phyloP scores from a whole-genome alignment of 2,888 invertebrate genomes.

The Helobdella robusta region DNA sequence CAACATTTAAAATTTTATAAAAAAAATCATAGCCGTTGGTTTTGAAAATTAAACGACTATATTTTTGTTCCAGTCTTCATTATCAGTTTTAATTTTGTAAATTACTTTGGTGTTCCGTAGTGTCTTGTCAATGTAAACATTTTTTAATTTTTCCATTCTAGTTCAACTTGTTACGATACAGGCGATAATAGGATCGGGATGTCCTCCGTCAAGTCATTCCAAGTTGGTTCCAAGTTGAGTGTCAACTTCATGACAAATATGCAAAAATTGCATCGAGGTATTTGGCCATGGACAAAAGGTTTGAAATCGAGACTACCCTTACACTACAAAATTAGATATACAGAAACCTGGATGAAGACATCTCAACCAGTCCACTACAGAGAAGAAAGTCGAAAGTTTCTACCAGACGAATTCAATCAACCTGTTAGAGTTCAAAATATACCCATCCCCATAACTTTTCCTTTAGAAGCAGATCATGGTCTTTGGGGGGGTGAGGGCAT shows the following conservation, averaged over 20 bases:
- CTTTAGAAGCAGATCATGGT: constrained; percentile 70
- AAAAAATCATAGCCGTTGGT: too few species aligned
- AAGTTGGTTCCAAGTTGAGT: too few species aligned
- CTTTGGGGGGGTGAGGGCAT: constrained; percentile 95
- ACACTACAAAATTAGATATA: constrained; percentile 46
- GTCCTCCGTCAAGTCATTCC: too few species aligned
- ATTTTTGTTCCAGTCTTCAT: too few species aligned
- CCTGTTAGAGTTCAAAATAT: constrained; percentile 38
- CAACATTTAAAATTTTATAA: too few species aligned
- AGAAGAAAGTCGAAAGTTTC: constrained; percentile 39
- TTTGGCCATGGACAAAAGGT: constrained; percentile 41
- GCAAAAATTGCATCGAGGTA: constrained; percentile 32
- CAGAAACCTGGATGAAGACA: constrained; percentile 40
- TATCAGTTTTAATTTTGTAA: too few species aligned
- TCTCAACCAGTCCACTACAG: constrained; percentile 49
- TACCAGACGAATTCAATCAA: constrained; percentile 29
- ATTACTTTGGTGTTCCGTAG: too few species aligned
- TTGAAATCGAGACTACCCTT: constrained; percentile 43
- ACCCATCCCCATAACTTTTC: constrained; percentile 63
- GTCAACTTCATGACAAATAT: constrained; percentile 29
- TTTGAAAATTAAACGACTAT: too few species aligned
- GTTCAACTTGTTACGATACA: too few species aligned
- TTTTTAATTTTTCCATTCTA: too few species aligned
- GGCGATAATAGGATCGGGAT: too few species aligned
- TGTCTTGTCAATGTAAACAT: too few species aligned